Conservation (phyloP, 2,888 invertebrate genomes). For the Parochlus steinenii region DNA sequence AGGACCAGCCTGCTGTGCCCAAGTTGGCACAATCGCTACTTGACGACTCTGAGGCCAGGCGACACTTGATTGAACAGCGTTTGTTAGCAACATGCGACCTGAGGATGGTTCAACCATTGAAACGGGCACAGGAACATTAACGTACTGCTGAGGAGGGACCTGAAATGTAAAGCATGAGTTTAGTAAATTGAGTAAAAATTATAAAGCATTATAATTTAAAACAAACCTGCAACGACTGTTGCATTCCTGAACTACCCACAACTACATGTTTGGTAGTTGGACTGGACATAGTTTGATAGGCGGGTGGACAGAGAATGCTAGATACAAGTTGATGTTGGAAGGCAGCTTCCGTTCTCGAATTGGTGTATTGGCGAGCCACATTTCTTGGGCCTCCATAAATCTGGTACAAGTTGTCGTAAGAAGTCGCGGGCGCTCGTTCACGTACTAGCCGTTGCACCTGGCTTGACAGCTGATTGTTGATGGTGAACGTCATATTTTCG, state of each 20-base stretch:
- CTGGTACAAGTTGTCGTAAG: constrained; percentile 53
- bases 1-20: constrained; percentile 59
- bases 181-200: not conserved
- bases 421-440: constrained; percentile 43
- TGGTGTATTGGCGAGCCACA: constrained; percentile 47
- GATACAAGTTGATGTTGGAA: constrained; percentile 87
- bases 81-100: constrained; percentile 60
- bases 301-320: constrained; percentile 82
- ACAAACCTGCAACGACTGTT: constrained; percentile 28
- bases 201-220: constrained; percentile 1
- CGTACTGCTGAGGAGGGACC: constrained; percentile 76
- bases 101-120: constrained; percentile 80
- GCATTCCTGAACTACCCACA: constrained; percentile 34
- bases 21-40: constrained; percentile 69
- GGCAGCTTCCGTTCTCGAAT: constrained; percentile 28
- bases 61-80: constrained; percentile 30
- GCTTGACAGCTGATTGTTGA: constrained; percentile 74
- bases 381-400: constrained; percentile 44
- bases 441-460: constrained; percentile 55
- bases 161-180: constrained; percentile 19
- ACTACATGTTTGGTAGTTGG: constrained; percentile 35
- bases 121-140: constrained; percentile 48
- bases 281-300: constrained; percentile 71
- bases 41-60: constrained; percentile 44
- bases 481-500: constrained; percentile 79